Base-by-base conservation (phyloP, 2,888 invertebrate species). In the Parnassius smintheus region DNA sequence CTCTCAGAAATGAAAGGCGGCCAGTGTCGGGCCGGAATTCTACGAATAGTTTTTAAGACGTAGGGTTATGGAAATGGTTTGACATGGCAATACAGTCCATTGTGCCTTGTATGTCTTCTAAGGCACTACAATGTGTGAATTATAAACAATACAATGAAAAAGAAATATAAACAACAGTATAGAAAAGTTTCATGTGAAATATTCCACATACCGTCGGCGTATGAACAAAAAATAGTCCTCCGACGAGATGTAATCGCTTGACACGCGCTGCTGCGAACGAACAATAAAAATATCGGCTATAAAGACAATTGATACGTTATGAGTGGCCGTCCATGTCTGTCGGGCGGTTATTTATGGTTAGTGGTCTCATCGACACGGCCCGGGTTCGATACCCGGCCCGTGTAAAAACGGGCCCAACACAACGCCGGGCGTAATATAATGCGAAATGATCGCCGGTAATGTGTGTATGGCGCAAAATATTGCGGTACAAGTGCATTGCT, bases 291-390 rank as follows among this genome's bases (percentile, higher is more conserved):
- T 84, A 80, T 72, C 72, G 66, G 74, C 80, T 76, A 79, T 86
- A 85, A 85, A 87, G 81, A 87, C 89, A 88, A 89, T 88, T 88
- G 88, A 88, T 86, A 86, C 81, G 88, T 87, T 87, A 84, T 81
- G 83, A 83, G 81, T 74, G 76, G 75, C 74, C 66, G 74, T 72
- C 71, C 75, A 71, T 80, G 82, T 75, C 70, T 55, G 73, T 11
- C 70, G 75, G 76, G 76, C 75, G 73, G 68, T 74, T 80, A 86
- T 88, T 88, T 87, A 88, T 86, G 79, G 83, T 77, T 75, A 81
- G 78, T 77, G 78, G 75, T 66, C 75, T 72, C 79, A 79, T 80
- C 83, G 83, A 84, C 83, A 82, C 81, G 81, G 65, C 66, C 63
- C 69, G 66, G 75, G 78, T 82, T 82, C 80, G 78, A 81, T 80